Evolutionary conservation across 1,140 invertebrate species (phyloP).

Genomic region (Orius laevigatus): DNA sequence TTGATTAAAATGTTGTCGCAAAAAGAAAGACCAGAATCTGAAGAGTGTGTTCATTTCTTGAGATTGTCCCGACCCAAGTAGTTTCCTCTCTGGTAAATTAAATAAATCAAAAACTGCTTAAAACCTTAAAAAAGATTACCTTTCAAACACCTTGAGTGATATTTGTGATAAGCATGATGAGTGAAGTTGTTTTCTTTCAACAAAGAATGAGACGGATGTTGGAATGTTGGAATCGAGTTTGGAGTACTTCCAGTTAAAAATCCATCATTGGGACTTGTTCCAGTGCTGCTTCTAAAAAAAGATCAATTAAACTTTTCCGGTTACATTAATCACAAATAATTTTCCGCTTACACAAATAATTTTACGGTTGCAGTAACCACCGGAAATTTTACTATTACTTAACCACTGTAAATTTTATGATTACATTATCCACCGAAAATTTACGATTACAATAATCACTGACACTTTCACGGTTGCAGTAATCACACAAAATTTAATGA

Average conservation of each 20-base stretch:
- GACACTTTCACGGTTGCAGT: no score
- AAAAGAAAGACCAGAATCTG: constrained; percentile 99
- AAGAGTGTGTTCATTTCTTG: constrained; percentile 96
- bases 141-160: constrained; percentile 82
- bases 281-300: constrained; percentile 44
- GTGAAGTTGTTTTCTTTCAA: constrained; percentile 97
- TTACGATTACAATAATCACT: no score
- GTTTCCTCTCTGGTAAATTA: constrained; percentile 58
- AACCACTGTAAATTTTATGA: no score
- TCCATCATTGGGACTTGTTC: constrained; percentile 49
- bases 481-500: no score
- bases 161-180: constrained; percentile 92
- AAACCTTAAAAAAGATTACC: constrained; percentile 34
- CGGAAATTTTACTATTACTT: no score
- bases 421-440: no score
- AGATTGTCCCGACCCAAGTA: constrained; percentile 79
- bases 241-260: constrained; percentile 49
- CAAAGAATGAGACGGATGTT: constrained; percentile 89
- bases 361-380: no score
- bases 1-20: constrained; percentile 93
- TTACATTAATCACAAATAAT: not conserved
- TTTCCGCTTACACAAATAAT: no score
- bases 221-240: constrained; percentile 74
- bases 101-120: no score
- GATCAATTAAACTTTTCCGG: no score